These are phyloP conservation scores for Exaiptasia diaphana DNA, from an alignment of 64 coral and sea anemone genomes.

Conservation along the genomic window DNA sequence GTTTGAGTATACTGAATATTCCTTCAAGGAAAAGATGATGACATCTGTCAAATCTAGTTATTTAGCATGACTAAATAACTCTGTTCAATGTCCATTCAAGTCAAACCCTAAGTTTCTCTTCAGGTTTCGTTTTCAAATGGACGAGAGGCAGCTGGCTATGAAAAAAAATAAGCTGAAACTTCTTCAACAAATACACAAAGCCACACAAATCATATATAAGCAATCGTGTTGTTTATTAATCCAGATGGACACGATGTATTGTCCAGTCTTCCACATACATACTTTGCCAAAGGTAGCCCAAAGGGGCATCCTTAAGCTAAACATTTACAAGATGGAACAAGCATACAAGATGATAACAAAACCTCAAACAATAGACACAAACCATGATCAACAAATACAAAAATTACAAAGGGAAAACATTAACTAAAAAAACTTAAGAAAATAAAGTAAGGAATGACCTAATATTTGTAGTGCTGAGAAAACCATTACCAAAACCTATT, in stretches of 20 bases:
- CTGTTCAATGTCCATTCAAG: too few relatives aligned
- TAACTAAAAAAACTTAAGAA: not conserved
- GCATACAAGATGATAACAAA: constrained; percentile 10
- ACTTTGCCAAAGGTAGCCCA: too few relatives aligned
- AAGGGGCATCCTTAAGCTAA: too few relatives aligned
- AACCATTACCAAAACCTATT: not conserved
- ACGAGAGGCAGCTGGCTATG: too few relatives aligned
- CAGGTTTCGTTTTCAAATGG: too few relatives aligned
- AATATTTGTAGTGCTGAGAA: not conserved
- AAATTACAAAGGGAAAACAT: not conserved
- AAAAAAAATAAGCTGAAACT: too few relatives aligned
- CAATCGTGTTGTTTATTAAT: constrained; percentile 7
- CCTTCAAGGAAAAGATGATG: too few relatives aligned
- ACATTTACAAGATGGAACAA: constrained; percentile 33
- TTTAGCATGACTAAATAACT: too few relatives aligned
- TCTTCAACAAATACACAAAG: too few relatives aligned
- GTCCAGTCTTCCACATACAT: constrained; percentile 7
- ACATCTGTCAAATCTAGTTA: too few relatives aligned
- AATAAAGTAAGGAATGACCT: not conserved
- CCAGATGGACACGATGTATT: not conserved
- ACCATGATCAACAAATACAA: constrained; percentile 12
- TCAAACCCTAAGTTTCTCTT: too few relatives aligned
- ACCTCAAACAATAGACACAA: constrained; percentile 28
- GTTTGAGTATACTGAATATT: too few relatives aligned
- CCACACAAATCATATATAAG: not conserved